Evolutionary conservation across 2,888 invertebrate species (phyloP).

Genomic region (Polyommatus iphigenia): DNA sequence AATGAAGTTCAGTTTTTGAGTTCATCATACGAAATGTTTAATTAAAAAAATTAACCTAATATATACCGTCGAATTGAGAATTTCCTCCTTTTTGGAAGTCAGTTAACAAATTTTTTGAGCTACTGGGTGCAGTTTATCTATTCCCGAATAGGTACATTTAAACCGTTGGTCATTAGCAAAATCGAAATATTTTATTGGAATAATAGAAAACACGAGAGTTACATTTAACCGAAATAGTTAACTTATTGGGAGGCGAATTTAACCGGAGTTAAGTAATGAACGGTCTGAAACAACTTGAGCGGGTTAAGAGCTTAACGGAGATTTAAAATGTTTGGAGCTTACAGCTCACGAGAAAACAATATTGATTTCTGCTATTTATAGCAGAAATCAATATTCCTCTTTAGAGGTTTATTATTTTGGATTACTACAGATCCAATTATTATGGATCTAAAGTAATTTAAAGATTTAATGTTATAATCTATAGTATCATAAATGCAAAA

Average conservation of each 20-base stretch:
- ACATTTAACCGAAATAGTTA: constrained; percentile 6
- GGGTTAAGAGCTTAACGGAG: neutral
- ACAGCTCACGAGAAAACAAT: neutral
- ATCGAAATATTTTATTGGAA: neutral
- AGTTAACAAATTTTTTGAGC: no score
- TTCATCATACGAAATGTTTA: no score
- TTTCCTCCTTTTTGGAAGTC: no score
- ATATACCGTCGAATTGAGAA: no score
- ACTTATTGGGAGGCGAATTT: neutral
- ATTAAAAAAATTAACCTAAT: no score
- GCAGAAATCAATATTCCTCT: no score
- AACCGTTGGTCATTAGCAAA: neutral
- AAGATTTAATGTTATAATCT: no score
- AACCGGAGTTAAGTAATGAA: neutral
- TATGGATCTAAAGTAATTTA: neutral
- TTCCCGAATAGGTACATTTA: neutral
- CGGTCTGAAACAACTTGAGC: neutral
- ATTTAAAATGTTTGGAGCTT: neutral
- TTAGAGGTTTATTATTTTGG: neutral
- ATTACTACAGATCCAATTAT: no score
- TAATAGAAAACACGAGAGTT: constrained; percentile 1
- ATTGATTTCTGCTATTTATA: neutral
- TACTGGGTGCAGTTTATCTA: neutral
- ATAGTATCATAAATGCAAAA: no score
- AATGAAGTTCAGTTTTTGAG: no score